phyloP scores from a whole-genome alignment of 2,888 invertebrate genomes.

The Aphodius sticticus region DNA sequence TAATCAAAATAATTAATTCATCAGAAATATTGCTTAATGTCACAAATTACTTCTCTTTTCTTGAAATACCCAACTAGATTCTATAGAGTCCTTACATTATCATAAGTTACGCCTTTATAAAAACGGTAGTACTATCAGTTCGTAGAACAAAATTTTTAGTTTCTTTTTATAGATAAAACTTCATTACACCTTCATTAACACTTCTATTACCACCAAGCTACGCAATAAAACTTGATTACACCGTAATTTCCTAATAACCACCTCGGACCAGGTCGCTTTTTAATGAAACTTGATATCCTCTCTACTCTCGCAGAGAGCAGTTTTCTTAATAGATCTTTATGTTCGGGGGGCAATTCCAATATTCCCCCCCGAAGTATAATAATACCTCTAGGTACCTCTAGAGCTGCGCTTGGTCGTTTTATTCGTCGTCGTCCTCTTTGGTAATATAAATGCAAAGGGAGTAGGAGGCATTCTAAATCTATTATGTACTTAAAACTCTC shows the following conservation, averaged over 20 bases:
- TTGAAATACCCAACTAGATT: no score
- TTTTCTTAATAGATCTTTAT: slow-evolving; percentile 25
- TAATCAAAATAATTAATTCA: no score
- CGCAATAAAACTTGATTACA: neutral
- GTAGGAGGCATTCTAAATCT: slow-evolving; percentile 37
- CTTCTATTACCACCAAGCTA: neutral
- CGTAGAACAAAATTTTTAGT: neutral
- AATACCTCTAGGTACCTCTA: slow-evolving; percentile 5
- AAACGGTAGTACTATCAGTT: neutral
- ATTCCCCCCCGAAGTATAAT: slow-evolving; percentile 10
- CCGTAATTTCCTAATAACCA: neutral
- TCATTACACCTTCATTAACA: neutral
- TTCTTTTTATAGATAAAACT: neutral
- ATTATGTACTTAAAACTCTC: slow-evolving; percentile 40
- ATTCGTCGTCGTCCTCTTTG: slow-evolving; percentile 10
- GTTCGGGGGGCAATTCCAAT: slow-evolving; percentile 6
- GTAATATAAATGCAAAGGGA: slow-evolving; percentile 34
- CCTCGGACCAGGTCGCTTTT: neutral
- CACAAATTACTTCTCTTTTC: no score
- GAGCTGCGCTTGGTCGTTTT: neutral
- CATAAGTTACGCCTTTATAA: neutral
- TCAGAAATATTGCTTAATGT: no score
- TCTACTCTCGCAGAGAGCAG: slow-evolving; percentile 8
- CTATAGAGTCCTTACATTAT: no score
- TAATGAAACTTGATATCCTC: slow-evolving; percentile 20